phyloP scores from a whole-genome alignment of 2,797 vertebrate species.

The Babyrousa celebensis region DNA sequence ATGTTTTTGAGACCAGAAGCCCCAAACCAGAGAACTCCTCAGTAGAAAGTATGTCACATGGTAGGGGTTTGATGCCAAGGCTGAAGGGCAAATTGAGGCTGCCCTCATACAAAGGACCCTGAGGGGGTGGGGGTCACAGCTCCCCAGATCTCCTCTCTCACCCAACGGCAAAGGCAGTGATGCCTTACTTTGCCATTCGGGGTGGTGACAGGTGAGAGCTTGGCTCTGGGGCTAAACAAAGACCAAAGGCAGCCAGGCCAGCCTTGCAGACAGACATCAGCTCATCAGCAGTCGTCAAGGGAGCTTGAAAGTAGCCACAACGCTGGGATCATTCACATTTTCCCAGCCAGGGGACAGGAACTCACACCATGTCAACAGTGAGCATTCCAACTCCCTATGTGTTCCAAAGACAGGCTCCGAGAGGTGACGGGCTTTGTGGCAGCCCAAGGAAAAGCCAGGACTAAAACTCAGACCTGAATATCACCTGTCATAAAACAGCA shows the following conservation, averaged over 20 bases:
- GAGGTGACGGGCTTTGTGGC: conserved; percentile 25
- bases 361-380: neutral
- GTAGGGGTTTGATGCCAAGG: neutral
- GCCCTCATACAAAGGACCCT: neutral
- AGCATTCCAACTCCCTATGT: neutral
- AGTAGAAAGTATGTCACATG: neutral
- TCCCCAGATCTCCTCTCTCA: neutral
- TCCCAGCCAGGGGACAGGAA: conserved; percentile 48
- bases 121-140: neutral
- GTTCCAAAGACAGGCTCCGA: neutral
- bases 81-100: neutral
- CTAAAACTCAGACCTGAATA: conserved; percentile 10
- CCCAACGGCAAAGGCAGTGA: neutral
- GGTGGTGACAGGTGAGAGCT: neutral
- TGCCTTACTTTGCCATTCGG: neutral
- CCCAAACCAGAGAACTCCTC: conserved; percentile 25
- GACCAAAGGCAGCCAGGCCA: conserved; percentile 24
- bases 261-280: conserved; percentile 32
- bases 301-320: neutral
- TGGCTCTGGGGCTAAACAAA: conserved; percentile 39
- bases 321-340: neutral
- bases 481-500: neutral
- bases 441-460: conserved; percentile 17
- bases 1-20: conserved; percentile 50
- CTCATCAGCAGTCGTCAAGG: neutral